Percentiles rank a stretch among this genome's conserved stretches.
Evolutionary conservation across 2,888 invertebrate species (phyloP).

Genomic region (Pachliopta kotzebuea): DNA sequence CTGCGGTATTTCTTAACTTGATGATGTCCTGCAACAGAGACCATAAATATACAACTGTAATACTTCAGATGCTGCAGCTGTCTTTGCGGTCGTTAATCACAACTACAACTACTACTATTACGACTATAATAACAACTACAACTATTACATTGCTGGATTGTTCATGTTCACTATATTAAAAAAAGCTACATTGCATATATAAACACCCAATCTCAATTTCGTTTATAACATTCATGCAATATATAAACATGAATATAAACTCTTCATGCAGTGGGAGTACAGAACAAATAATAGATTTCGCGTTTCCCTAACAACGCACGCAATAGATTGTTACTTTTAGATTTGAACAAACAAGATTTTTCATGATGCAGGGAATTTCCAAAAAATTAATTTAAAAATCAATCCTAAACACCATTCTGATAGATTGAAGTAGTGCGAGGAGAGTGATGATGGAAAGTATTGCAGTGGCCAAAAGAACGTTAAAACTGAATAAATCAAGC

Average conservation of each 20-base stretch:
- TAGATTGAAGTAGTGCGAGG: neutral
- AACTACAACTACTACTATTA: too few relatives aligned
- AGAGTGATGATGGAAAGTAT: neutral
- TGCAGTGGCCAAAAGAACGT: too few relatives aligned
- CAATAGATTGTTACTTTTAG: conserved; percentile 1
- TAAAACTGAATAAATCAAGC: too few relatives aligned
- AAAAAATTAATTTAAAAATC: neutral
- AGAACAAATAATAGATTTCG: conserved; percentile 12
- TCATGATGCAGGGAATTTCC: neutral
- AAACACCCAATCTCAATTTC: neutral
- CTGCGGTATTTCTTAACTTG: too few relatives aligned
- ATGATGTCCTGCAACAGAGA: too few relatives aligned
- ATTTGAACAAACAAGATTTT: neutral
- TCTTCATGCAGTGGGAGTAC: conserved; percentile 6
- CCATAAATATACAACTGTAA: too few relatives aligned
- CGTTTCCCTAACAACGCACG: neutral
- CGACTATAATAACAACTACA: too few relatives aligned
- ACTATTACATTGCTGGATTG: too few relatives aligned
- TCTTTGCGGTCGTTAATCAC: too few relatives aligned
- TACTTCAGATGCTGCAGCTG: too few relatives aligned
- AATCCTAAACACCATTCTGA: neutral
- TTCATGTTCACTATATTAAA: neutral
- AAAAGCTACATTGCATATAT: neutral
- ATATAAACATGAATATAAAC: conserved; percentile 15
- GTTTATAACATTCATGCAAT: conserved; percentile 3